Evolutionary conservation across 2,888 invertebrate genomes (phyloP).

Genomic region (Pecten maximus): DNA sequence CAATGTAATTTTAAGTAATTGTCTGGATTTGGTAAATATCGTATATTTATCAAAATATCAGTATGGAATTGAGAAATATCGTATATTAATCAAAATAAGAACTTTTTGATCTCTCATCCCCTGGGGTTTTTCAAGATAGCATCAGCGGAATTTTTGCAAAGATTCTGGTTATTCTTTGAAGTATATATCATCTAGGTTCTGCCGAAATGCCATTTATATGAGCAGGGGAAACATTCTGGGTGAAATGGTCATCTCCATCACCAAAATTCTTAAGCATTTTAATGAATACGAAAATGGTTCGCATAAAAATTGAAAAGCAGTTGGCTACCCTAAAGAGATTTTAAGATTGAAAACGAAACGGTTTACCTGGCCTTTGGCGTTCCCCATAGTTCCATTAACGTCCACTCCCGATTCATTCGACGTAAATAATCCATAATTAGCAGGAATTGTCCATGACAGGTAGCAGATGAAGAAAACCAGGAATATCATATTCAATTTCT

Average conservation of each 20-base stretch:
- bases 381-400: conserved; percentile 8
- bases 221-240: background rate
- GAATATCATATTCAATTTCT: conserved; percentile 68
- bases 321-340: background rate
- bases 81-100: background rate
- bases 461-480: conserved; percentile 65
- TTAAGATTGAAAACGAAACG: background rate
- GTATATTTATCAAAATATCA: background rate
- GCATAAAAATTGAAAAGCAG: background rate
- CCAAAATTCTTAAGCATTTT: no score
- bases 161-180: background rate
- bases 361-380: background rate
- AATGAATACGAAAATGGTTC: no score
- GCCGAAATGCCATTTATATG: background rate
- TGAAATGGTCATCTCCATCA: no score
- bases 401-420: conserved; percentile 31
- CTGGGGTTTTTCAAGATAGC: background rate
- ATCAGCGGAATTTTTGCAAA: background rate
- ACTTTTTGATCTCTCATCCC: background rate
- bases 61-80: background rate
- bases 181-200: background rate
- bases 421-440: conserved; percentile 59
- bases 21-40: background rate
- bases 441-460: conserved; percentile 67
- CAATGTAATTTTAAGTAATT: background rate